A percentile compares a stretch with the other conserved stretches of the same genome.
phyloP scores from a whole-genome alignment of 1,140 invertebrate genomes.

The Drosophila bocki region DNA sequence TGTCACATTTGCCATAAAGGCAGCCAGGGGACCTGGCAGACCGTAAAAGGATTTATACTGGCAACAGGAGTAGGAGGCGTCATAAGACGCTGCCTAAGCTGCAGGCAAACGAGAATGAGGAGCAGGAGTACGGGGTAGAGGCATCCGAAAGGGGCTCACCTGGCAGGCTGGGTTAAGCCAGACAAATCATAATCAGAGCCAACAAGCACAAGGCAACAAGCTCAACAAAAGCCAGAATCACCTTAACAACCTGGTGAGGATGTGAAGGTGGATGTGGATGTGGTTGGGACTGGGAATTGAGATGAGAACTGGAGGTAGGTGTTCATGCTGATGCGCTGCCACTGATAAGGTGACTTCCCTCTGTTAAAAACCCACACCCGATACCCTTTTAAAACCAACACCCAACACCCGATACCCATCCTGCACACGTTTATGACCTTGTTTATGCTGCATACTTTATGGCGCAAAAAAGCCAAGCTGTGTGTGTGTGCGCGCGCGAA shows the following conservation, averaged over 20 bases:
- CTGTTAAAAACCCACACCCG: neutral
- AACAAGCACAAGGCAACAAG: slow-evolving; percentile 55
- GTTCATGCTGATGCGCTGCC: slow-evolving; percentile 27
- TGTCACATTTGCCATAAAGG: slow-evolving; percentile 81
- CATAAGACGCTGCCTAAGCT: slow-evolving; percentile 72
- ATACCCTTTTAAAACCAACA: neutral
- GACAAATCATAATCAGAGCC: slow-evolving; percentile 82
- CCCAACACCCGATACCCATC: slow-evolving; percentile 2
- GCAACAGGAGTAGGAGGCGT: slow-evolving; percentile 32
- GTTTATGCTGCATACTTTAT: slow-evolving; percentile 73
- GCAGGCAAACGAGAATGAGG: slow-evolving; percentile 6
- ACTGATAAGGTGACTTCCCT: slow-evolving; percentile 35
- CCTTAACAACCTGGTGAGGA: slow-evolving; percentile 58
- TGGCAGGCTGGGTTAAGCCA: slow-evolving; percentile 59
- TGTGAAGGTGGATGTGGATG: neutral
- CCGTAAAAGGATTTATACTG: slow-evolving; percentile 34
- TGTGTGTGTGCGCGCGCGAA: slow-evolving; percentile 15
- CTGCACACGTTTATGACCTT: slow-evolving; percentile 66
- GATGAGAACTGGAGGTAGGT: neutral
- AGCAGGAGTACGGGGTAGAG: neutral
- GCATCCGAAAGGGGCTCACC: slow-evolving; percentile 1
- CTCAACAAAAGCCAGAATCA: slow-evolving; percentile 49
- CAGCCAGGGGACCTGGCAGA: slow-evolving; percentile 50
- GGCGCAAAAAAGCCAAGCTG: slow-evolving; percentile 29
- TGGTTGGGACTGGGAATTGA: neutral